These are phyloP conservation scores for Argyresthia albistria DNA, from an alignment of 2,888 invertebrate genomes.

Conservation along the genomic window DNA sequence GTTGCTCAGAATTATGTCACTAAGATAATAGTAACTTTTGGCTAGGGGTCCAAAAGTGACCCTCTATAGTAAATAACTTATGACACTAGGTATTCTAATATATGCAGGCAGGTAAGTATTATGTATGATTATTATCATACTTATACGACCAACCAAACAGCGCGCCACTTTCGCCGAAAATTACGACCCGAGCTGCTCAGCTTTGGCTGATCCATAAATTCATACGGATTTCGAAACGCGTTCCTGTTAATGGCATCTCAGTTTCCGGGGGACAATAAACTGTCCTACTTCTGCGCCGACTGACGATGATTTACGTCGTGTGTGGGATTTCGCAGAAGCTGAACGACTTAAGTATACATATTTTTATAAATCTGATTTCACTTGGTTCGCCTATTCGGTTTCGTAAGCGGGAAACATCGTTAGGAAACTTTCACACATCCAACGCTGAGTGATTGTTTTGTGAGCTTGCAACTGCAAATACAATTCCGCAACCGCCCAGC, in stretches of 20 bases:
- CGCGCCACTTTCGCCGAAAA: neutral
- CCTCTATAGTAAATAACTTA: no score
- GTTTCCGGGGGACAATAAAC: constrained; percentile 30
- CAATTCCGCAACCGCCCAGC: no score
- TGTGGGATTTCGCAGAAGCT: neutral
- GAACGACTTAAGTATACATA: no score
- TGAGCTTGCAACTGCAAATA: no score
- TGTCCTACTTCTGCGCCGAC: constrained; percentile 19
- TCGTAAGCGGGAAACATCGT: no score
- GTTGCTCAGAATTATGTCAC: no score
- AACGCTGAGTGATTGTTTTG: no score
- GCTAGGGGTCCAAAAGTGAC: no score
- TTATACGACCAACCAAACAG: neutral
- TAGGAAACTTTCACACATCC: no score
- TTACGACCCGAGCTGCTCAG: neutral
- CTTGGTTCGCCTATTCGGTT: no score
- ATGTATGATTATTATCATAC: neutral
- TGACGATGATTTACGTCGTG: constrained; percentile 28
- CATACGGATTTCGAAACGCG: constrained; percentile 26
- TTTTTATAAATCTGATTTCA: no score
- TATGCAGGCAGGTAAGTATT: neutral
- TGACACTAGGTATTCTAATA: neutral
- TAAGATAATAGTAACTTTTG: no score
- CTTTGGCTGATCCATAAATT: constrained; percentile 26
- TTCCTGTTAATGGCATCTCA: constrained; percentile 27